These are phyloP conservation scores for Colistium nudipinnis DNA, from an alignment of 2,113 vertebrate species.

Conservation along the genomic window DNA sequence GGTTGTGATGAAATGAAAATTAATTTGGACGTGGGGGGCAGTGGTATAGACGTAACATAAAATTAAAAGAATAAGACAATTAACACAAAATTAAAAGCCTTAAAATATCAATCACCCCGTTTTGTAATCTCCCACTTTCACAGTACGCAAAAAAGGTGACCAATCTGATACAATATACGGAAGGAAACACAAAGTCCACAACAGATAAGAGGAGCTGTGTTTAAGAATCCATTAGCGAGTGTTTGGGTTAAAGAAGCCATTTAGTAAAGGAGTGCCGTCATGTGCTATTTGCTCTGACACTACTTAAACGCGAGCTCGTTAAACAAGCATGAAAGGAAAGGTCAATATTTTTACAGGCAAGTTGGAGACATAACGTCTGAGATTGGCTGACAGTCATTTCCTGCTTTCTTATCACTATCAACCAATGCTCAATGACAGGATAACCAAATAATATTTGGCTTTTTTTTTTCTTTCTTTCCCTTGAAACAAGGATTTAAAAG, in stretches of 20 bases:
- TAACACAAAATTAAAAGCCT: conserved; percentile 25
- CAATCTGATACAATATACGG: conserved; percentile 58
- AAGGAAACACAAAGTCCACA: conserved; percentile 75
- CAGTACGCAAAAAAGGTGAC: conserved; percentile 50
- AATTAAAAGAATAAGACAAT: too few relatives aligned
- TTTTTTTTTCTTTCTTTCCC: too few relatives aligned
- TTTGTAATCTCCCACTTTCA: conserved; percentile 46
- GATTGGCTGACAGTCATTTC: conserved; percentile 61
- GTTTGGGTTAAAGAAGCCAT: conserved; percentile 71
- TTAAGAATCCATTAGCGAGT: conserved; percentile 74
- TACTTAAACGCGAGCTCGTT: conserved; percentile 79
- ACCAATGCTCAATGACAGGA: not conserved
- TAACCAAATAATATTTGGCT: not conserved
- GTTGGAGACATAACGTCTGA: conserved; percentile 67
- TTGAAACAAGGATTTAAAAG: too few relatives aligned
- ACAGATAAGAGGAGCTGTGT: conserved; percentile 59
- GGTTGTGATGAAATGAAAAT: too few relatives aligned
- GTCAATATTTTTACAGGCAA: conserved; percentile 84
- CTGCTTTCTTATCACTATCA: conserved; percentile 41
- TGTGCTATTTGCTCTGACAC: conserved; percentile 79
- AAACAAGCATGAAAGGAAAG: conserved; percentile 72
- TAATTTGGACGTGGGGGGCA: too few relatives aligned
- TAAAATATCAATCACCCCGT: conserved; percentile 34
- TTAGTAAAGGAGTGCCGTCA: conserved; percentile 63
- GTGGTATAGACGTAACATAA: too few relatives aligned